Conservation (phyloP, 2,888 invertebrate genomes). For the Microplitis deprimator region DNA sequence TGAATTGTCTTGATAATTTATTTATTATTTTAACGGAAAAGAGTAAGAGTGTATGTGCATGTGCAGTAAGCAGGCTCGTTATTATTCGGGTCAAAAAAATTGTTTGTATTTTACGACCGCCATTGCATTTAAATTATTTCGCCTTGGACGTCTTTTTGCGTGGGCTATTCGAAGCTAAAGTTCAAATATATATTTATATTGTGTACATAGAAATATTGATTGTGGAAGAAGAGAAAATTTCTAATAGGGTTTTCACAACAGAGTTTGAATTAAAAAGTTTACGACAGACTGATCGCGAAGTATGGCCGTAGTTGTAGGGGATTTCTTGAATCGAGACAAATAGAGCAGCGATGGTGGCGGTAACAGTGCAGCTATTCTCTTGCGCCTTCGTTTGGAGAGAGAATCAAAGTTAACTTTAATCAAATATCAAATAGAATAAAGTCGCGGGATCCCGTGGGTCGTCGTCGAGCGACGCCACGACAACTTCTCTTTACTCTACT, state of each 20-base stretch:
- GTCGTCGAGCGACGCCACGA: slow-evolving; percentile 23
- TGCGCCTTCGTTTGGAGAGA: slow-evolving; percentile 34
- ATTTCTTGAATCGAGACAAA: background rate
- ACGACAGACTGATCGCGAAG: background rate
- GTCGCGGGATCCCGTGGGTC: slow-evolving; percentile 47
- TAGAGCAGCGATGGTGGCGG: background rate
- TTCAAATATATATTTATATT: too few relatives aligned
- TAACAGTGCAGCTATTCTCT: background rate
- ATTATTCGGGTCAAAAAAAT: background rate
- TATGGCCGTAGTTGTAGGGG: background rate
- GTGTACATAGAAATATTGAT: too few relatives aligned
- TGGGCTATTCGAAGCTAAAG: background rate
- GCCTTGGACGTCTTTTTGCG: background rate
- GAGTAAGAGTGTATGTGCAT: background rate
- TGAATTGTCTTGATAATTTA: background rate
- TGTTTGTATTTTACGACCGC: background rate
- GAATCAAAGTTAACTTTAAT: slow-evolving; percentile 63
- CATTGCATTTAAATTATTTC: background rate
- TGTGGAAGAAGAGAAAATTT: too few relatives aligned
- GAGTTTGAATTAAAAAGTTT: slow-evolving; percentile 52
- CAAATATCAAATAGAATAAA: slow-evolving; percentile 62
- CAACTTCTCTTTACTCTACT: slow-evolving; percentile 31
- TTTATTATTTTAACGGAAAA: background rate
- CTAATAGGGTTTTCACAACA: background rate
- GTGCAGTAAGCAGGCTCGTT: background rate